Percentiles rank a stretch among this genome's conserved stretches.
These are phyloP conservation scores for Kryptolebias marmoratus DNA, from an alignment of 2,113 vertebrate genomes.

Conservation along the genomic window DNA sequence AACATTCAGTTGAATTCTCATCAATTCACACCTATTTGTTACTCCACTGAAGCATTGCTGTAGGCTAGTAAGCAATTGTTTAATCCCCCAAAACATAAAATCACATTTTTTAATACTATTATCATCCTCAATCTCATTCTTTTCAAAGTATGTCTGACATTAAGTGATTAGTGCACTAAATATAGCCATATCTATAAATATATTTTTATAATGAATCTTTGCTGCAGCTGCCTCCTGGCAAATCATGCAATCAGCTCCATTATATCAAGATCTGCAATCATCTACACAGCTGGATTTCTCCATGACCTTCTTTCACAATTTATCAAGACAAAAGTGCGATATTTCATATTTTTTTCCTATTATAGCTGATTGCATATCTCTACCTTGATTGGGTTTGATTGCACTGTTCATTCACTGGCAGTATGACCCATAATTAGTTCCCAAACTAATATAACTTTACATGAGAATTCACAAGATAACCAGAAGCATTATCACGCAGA, in stretches of 20 bases:
- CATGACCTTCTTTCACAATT: slow-evolving; percentile 45
- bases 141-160: slow-evolving; percentile 4
- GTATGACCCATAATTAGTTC: slow-evolving; percentile 25
- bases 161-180: slow-evolving; percentile 10
- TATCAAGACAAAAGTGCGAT: slow-evolving; percentile 38
- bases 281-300: slow-evolving; percentile 57
- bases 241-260: slow-evolving; percentile 57
- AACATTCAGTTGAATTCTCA: too few species aligned
- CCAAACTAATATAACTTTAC: neutral
- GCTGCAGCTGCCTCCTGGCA: slow-evolving; percentile 59
- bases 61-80: neutral
- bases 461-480: neutral
- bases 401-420: slow-evolving; percentile 1
- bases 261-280: slow-evolving; percentile 66
- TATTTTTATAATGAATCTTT: slow-evolving; percentile 8
- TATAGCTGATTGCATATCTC: slow-evolving; percentile 49
- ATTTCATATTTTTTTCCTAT: slow-evolving; percentile 21
- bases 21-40: too few species aligned
- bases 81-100: neutral
- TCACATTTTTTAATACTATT: neutral
- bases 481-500: neutral
- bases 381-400: slow-evolving; percentile 68
- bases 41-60: too few species aligned
- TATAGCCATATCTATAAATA: neutral
- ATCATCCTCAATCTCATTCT: too few species aligned